Evolutionary conservation across 2,797 vertebrate genomes (phyloP).

Genomic region (Liparis tanakae): DNA sequence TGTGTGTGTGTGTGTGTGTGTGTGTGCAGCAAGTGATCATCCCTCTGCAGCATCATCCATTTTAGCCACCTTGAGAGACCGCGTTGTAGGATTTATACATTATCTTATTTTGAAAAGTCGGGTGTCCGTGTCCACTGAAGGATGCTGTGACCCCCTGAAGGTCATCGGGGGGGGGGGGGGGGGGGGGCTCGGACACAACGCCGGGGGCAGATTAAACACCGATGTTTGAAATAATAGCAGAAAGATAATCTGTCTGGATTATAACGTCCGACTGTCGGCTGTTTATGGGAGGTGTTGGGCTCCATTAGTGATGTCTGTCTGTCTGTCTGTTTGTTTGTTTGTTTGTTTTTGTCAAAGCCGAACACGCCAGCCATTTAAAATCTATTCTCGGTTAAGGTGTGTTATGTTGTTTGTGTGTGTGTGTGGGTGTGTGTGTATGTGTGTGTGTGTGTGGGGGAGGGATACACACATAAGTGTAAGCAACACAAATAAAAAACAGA

Average conservation of each 20-base stretch:
- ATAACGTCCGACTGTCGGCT: conserved; percentile 26
- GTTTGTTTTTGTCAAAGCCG: conserved; percentile 9
- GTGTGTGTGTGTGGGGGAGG: too few relatives aligned
- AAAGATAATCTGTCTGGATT: conserved; percentile 57
- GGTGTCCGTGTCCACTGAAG: background rate
- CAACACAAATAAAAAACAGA: background rate
- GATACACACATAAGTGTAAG: conserved; percentile 4
- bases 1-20: background rate
- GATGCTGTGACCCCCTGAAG: conserved; percentile 26
- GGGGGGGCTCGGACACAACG: too few relatives aligned
- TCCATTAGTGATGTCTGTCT: rapidly evolving
- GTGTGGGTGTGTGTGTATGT: too few relatives aligned
- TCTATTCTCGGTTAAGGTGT: background rate
- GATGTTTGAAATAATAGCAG: conserved; percentile 46
- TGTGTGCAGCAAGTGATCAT: conserved; percentile 8
- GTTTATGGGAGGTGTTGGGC: conserved; percentile 9
- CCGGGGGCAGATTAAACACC: too few relatives aligned
- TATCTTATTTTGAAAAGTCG: background rate
- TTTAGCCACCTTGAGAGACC: conserved; percentile 30
- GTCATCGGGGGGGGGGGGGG: too few relatives aligned
- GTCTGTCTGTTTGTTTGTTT: too few relatives aligned
- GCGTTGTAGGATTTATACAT: too few relatives aligned
- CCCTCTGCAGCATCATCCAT: conserved; percentile 32
- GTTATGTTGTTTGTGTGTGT: too few relatives aligned
- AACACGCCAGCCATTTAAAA: conserved; percentile 1